phyloP scores from a whole-genome alignment of 2,888 invertebrate species.

The Ormyrus rosae region DNA sequence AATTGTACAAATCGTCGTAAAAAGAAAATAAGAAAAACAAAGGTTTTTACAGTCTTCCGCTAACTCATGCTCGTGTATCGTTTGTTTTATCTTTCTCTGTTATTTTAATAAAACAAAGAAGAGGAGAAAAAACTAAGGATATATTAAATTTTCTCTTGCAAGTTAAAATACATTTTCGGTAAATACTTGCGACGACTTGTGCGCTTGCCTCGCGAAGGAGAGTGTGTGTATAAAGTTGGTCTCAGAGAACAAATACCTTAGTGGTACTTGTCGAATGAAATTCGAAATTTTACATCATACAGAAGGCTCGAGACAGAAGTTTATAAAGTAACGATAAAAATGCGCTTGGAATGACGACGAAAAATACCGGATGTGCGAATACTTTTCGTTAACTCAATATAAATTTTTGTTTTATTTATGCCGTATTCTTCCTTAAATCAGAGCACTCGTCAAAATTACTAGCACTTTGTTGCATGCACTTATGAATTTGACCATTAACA shows the following conservation, averaged over 20 bases:
- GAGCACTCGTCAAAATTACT: conserved; percentile 11
- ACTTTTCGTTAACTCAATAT: conserved; percentile 19
- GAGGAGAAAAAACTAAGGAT: conserved; percentile 23
- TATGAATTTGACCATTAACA: conserved; percentile 7
- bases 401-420: conserved; percentile 41
- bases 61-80: conserved; percentile 23
- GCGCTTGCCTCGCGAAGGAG: conserved; percentile 55
- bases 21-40: conserved; percentile 35
- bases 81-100: conserved; percentile 36
- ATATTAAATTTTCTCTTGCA: conserved; percentile 52
- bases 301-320: conserved; percentile 44
- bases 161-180: conserved; percentile 57
- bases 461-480: conserved; percentile 8
- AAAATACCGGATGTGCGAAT: conserved; percentile 40
- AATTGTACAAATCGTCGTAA: conserved; percentile 27
- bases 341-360: conserved; percentile 57
- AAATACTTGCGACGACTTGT: conserved; percentile 58
- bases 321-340: conserved; percentile 45
- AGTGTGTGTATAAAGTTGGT: conserved; percentile 54
- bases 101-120: conserved; percentile 4
- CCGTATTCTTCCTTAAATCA: conserved; percentile 25
- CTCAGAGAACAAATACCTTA: conserved; percentile 41
- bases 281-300: conserved; percentile 35
- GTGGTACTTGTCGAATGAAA: conserved; percentile 27
- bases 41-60: conserved; percentile 37